Conservation (phyloP, 2,113 vertebrate genomes). For the Epinephelus fuscoguttatus region DNA sequence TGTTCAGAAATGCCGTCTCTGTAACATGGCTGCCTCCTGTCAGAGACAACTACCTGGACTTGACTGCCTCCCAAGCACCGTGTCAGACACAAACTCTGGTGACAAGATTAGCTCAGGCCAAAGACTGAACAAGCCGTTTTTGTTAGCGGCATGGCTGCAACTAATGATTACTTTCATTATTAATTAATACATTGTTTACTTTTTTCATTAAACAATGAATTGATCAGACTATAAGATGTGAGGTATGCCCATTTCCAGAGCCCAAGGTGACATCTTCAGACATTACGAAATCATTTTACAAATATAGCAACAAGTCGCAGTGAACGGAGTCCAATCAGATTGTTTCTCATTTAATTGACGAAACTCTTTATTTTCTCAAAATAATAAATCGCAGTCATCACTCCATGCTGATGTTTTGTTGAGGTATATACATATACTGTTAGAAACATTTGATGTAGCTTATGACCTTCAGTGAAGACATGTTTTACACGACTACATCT, state of each 20-base stretch:
- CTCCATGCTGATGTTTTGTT: no score
- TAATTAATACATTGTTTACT: background rate
- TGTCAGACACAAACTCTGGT: background rate
- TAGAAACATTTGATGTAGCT: no score
- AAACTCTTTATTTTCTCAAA: no score
- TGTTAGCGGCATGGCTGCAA: background rate
- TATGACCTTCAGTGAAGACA: no score
- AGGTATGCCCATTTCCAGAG: background rate
- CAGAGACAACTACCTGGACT: constrained; percentile 62
- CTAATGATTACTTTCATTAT: background rate
- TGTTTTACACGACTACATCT: no score
- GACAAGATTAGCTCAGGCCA: background rate
- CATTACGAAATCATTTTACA: background rate
- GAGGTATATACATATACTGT: no score
- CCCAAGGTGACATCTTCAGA: background rate
- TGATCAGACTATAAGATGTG: background rate
- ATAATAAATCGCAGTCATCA: no score
- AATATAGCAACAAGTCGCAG: background rate
- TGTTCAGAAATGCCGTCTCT: constrained; percentile 80
- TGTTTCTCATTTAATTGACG: no score
- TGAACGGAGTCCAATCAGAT: no score
- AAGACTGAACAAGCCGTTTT: background rate
- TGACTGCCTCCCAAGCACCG: background rate
- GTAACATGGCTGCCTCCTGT: constrained; percentile 66
- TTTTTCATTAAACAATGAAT: background rate